phyloP scores from a whole-genome alignment of 2,113 vertebrate species.

The Cacatua alba region DNA sequence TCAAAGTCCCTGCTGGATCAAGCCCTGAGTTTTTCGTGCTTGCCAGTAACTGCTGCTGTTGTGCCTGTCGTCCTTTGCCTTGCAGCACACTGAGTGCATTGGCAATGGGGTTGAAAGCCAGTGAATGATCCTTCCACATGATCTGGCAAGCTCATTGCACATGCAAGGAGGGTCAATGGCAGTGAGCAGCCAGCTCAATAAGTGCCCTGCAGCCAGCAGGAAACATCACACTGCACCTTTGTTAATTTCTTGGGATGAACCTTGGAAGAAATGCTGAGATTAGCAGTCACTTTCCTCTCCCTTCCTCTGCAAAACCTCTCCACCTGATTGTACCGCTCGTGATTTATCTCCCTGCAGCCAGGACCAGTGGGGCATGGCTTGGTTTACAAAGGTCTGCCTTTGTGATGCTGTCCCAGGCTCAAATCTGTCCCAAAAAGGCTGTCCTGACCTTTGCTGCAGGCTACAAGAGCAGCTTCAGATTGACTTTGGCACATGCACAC shows the following conservation, averaged over 20 bases:
- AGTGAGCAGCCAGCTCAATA: rapidly evolving
- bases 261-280: background rate
- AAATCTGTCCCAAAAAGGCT: background rate
- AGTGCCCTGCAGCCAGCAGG: background rate
- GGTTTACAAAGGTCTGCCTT: background rate
- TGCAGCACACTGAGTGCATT: background rate
- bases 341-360: background rate
- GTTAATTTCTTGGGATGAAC: background rate
- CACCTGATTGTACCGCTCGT: rapidly evolving
- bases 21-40: background rate
- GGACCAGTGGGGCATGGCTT: background rate
- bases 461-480: background rate
- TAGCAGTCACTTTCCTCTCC: background rate
- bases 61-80: background rate
- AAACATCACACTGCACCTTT: background rate
- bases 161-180: background rate
- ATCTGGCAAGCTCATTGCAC: background rate
- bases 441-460: background rate
- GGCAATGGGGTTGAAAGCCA: background rate
- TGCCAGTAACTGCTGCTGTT: background rate
- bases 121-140: background rate
- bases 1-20: background rate
- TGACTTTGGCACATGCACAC: background rate
- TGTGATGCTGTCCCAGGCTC: background rate
- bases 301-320: background rate